phyloP scores from a whole-genome alignment of 1,140 invertebrate species.

The Lordiphosa clarofinis region DNA sequence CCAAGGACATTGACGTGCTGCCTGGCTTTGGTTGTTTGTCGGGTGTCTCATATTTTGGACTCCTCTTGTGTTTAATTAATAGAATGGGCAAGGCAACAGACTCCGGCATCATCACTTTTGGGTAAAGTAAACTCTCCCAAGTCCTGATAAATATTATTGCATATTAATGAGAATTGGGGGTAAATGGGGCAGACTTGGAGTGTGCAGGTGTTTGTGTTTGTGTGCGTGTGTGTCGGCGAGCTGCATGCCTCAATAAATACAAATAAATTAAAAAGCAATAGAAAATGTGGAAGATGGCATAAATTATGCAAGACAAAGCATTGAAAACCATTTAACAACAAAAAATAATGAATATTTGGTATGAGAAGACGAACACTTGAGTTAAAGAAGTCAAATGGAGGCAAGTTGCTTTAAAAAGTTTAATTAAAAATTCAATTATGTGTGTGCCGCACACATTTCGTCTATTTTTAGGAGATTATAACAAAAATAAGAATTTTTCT shows the following conservation, averaged over 20 bases:
- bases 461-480: too few species aligned
- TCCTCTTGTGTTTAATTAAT: slow-evolving; percentile 34
- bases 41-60: slow-evolving; percentile 37
- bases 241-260: slow-evolving; percentile 53
- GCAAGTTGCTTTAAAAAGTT: too few species aligned
- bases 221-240: slow-evolving; percentile 12
- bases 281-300: slow-evolving; percentile 17
- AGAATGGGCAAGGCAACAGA: slow-evolving; percentile 9
- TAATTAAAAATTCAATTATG: too few species aligned
- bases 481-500: too few species aligned
- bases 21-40: slow-evolving; percentile 8
- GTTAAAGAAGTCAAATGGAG: too few species aligned
- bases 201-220: background rate
- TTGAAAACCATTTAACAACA: slow-evolving; percentile 22
- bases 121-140: slow-evolving; percentile 21
- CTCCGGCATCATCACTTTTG: slow-evolving; percentile 16
- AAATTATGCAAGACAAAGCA: slow-evolving; percentile 37
- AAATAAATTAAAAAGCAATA: slow-evolving; percentile 48
- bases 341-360: background rate
- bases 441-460: too few species aligned
- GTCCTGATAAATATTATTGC: slow-evolving; percentile 44
- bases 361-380: background rate
- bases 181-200: slow-evolving; percentile 13
- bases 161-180: slow-evolving; percentile 47
- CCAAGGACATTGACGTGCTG: slow-evolving; percentile 21